A percentile compares a stretch with the other conserved stretches of the same genome.
Conservation (phyloP, 1,140 invertebrate genomes). For the Panonychus citri region DNA sequence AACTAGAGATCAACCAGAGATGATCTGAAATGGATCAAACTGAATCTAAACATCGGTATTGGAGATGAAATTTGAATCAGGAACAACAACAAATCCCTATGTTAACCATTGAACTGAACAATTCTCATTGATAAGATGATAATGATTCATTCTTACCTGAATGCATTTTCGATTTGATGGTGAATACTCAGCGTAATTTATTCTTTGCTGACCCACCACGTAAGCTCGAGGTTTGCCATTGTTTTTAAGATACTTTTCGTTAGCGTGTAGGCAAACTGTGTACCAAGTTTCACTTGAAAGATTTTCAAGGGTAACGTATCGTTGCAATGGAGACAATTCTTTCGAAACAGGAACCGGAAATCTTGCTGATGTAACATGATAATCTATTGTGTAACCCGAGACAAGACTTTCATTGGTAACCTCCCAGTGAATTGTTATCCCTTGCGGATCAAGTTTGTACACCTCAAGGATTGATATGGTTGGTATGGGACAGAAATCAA, state of each 20-base stretch:
- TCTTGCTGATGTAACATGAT: constrained; percentile 41
- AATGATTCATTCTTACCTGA: constrained; percentile 14
- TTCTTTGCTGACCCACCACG: constrained; percentile 7
- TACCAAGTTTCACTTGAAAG: constrained; percentile 51
- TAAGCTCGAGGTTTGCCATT: constrained; percentile 12
- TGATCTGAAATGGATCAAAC: too few species aligned
- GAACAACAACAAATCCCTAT: too few species aligned
- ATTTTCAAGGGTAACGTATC: constrained; percentile 42
- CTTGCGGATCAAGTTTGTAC: constrained; percentile 62
- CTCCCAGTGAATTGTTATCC: constrained; percentile 65
- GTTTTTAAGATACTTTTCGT: constrained; percentile 37
- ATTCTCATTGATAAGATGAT: too few species aligned
- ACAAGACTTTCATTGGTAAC: constrained; percentile 61
- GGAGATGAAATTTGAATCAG: too few species aligned
- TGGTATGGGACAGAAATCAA: constrained; percentile 53
- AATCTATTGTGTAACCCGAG: constrained; percentile 58
- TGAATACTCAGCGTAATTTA: constrained; percentile 4
- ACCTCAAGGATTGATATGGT: constrained; percentile 54
- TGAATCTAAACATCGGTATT: too few species aligned
- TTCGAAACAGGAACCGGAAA: constrained; percentile 22
- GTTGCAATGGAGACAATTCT: constrained; percentile 36
- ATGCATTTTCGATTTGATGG: constrained; percentile 16
- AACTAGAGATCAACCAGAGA: too few species aligned
- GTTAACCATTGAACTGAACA: too few species aligned
- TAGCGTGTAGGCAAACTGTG: constrained; percentile 54